These are phyloP conservation scores for Papilio helenus DNA, from an alignment of 1,140 invertebrate genomes.

Conservation along the genomic window DNA sequence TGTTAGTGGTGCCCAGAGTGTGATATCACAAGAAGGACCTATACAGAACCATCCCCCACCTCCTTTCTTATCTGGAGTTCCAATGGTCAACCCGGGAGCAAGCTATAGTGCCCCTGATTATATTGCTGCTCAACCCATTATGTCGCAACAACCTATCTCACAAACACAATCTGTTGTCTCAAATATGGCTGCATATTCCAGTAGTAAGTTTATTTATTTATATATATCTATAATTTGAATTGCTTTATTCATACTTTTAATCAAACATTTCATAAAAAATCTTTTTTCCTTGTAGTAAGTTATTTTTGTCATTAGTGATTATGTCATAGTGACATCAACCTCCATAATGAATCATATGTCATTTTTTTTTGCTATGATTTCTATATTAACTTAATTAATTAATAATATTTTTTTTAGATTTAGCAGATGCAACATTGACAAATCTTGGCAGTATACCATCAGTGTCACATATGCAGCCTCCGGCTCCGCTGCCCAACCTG, in stretches of 20 bases:
- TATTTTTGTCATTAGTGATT: neutral
- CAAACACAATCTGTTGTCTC: conserved; percentile 70
- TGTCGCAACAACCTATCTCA: conserved; percentile 53
- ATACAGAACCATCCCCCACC: conserved; percentile 60
- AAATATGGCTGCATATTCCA: conserved; percentile 78
- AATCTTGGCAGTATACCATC: conserved; percentile 78
- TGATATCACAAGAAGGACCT: conserved; percentile 47
- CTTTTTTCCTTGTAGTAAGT: no score
- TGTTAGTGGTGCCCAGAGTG: conserved; percentile 49
- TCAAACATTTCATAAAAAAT: no score
- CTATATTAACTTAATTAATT: neutral
- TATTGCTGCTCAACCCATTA: conserved; percentile 35
- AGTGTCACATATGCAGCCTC: conserved; percentile 75
- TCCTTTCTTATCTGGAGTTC: conserved; percentile 78
- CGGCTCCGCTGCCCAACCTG: conserved; percentile 82
- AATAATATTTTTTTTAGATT: conserved; percentile 60
- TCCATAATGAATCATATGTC: neutral
- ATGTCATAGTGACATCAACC: neutral
- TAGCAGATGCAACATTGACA: conserved; percentile 76
- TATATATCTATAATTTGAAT: no score
- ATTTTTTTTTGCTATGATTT: neutral
- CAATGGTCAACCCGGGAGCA: conserved; percentile 77
- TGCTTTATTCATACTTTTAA: no score
- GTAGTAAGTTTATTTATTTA: conserved; percentile 66
- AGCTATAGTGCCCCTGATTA: conserved; percentile 42